Conservation (phyloP, 2,888 invertebrate species). For the Meteorus colon region DNA sequence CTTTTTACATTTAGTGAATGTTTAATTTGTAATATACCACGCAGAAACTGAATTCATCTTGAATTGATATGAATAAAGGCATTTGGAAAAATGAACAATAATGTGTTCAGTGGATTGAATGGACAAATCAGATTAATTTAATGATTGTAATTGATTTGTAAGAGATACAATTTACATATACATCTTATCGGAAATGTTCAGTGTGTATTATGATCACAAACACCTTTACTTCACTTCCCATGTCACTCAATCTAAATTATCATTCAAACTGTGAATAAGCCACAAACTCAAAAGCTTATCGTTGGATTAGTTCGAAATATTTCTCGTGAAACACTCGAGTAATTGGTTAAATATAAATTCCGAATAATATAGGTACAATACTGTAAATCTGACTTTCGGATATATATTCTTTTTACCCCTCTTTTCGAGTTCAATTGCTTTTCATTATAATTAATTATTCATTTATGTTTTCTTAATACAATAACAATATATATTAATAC, state of each 20-base stretch:
- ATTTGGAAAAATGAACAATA: background rate
- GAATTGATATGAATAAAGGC: constrained; percentile 3
- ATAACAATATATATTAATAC: constrained; percentile 49
- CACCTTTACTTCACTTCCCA: constrained; percentile 33
- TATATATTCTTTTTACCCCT: constrained; percentile 43
- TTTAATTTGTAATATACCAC: background rate
- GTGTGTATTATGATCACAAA: constrained; percentile 54
- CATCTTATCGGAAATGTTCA: constrained; percentile 57
- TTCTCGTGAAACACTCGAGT: constrained; percentile 42
- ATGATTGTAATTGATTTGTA: constrained; percentile 52
- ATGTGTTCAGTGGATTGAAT: constrained; percentile 4
- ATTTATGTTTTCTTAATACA: constrained; percentile 41
- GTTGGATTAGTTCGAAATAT: constrained; percentile 44
- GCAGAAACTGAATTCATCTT: background rate
- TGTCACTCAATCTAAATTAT: constrained; percentile 32
- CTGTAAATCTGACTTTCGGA: constrained; percentile 57
- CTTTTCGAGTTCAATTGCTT: constrained; percentile 49
- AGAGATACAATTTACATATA: constrained; percentile 61
- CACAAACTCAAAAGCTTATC: constrained; percentile 55
- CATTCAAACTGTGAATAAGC: constrained; percentile 52
- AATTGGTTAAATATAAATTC: constrained; percentile 51
- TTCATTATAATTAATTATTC: constrained; percentile 39
- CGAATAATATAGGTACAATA: constrained; percentile 59
- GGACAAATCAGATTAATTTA: background rate
- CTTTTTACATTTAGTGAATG: background rate